Evolutionary conservation across 2,797 vertebrate species (phyloP).

Genomic region (Myotis findleyi): DNA sequence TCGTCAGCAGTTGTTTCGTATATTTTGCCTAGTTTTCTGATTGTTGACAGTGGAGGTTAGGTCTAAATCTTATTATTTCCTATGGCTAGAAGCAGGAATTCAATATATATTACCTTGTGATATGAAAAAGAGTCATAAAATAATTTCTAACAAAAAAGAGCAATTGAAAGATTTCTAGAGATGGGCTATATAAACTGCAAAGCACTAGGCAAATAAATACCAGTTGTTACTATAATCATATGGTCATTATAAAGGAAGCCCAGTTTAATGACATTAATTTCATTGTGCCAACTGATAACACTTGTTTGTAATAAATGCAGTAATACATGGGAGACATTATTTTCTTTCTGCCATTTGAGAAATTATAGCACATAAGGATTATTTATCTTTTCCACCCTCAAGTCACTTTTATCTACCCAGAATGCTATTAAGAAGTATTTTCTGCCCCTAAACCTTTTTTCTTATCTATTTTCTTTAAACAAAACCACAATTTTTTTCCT

Average conservation of each 20-base stretch:
- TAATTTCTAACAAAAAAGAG: background rate
- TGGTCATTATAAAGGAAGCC: background rate
- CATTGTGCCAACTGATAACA: background rate
- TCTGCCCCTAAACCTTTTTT: conserved; percentile 9
- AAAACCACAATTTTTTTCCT: background rate
- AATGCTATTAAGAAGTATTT: background rate
- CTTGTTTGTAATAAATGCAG: background rate
- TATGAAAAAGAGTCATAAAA: background rate
- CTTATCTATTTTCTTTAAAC: background rate
- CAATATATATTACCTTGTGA: background rate
- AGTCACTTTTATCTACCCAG: background rate
- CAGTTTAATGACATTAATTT: background rate
- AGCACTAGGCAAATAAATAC: background rate
- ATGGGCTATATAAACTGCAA: background rate
- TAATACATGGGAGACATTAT: background rate
- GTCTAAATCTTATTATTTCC: background rate
- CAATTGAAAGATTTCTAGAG: background rate
- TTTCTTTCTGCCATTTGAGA: conserved; percentile 4
- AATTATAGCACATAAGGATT: background rate
- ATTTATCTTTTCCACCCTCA: background rate
- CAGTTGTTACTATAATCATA: background rate
- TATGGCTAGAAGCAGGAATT: background rate
- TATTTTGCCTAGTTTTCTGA: background rate
- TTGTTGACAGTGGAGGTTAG: background rate
- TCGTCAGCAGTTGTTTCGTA: background rate